Conservation (phyloP, 2,797 vertebrate genomes). For the Clarias platycephalus region DNA sequence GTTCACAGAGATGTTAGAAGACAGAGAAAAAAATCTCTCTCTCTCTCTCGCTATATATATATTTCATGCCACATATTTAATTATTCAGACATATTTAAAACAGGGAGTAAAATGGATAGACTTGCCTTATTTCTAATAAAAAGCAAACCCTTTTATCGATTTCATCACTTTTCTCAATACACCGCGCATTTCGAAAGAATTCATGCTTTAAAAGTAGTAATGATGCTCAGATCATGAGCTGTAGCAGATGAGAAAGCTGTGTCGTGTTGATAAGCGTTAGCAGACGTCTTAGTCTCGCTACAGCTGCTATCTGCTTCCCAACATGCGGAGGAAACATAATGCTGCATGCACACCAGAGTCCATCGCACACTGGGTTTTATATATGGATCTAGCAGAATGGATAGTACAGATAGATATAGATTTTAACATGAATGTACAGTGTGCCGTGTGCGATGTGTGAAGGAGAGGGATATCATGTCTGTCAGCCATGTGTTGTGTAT, state of each 20-base stretch:
- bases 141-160: neutral
- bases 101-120: neutral
- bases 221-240: constrained; percentile 40
- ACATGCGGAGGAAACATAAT: constrained; percentile 19
- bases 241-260: constrained; percentile 44
- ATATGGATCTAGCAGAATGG: constrained; percentile 9
- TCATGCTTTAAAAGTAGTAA: constrained; percentile 34
- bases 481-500: neutral
- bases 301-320: constrained; percentile 33
- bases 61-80: neutral
- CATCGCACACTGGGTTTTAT: neutral
- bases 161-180: neutral
- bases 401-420: neutral
- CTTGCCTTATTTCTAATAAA: neutral
- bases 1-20: neutral
- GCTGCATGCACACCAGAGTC: constrained; percentile 1
- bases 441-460: neutral
- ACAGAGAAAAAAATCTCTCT: neutral
- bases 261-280: constrained; percentile 40
- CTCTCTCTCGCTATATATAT: neutral
- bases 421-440: neutral
- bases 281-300: constrained; percentile 24
- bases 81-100: neutral
- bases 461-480: neutral
- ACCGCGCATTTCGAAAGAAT: constrained; percentile 3